Conservation (phyloP, 2,797 vertebrate genomes). For the Tangara arthus region DNA sequence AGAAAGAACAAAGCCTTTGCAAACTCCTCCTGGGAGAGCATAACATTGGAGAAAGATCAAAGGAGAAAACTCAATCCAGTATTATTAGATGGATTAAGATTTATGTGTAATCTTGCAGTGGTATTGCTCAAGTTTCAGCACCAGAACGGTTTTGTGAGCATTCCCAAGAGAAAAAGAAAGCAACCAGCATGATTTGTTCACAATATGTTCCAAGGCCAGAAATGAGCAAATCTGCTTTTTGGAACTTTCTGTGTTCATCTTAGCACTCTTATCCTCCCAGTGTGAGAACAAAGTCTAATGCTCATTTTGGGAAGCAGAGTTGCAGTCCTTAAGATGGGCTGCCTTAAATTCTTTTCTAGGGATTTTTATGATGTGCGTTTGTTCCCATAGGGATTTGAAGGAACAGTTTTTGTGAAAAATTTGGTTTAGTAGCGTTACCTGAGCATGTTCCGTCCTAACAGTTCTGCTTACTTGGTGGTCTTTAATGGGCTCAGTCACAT, state of each 20-base stretch:
- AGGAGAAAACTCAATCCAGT: constrained; percentile 17
- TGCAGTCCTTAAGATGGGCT: not conserved
- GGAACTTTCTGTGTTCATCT: not conserved
- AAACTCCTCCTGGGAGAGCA: constrained; percentile 10
- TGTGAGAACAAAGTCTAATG: not conserved
- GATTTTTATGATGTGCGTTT: not conserved
- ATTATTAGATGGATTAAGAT: constrained; percentile 13
- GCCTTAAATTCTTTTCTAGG: not conserved
- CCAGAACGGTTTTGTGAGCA: not conserved
- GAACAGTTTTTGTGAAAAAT: not conserved
- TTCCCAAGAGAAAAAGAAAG: constrained; percentile 34
- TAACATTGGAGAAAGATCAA: constrained; percentile 44
- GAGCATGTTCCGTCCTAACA: not conserved
- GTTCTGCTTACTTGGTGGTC: not conserved
- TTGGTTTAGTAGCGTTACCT: not conserved
- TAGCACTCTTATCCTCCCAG: not conserved
- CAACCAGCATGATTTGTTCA: not conserved
- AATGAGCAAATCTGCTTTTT: not conserved
- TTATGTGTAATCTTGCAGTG: constrained; percentile 3
- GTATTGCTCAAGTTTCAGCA: not conserved
- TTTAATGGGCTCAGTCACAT: not conserved
- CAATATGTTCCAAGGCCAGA: not conserved
- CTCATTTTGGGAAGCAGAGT: not conserved
- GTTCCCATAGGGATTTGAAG: not conserved
- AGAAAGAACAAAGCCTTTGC: constrained; percentile 36